Evolutionary conservation across 2,113 vertebrate genomes (phyloP), one percentile per base, ranked within the genome.

Genomic region (Catharus fuscescens): DNA sequence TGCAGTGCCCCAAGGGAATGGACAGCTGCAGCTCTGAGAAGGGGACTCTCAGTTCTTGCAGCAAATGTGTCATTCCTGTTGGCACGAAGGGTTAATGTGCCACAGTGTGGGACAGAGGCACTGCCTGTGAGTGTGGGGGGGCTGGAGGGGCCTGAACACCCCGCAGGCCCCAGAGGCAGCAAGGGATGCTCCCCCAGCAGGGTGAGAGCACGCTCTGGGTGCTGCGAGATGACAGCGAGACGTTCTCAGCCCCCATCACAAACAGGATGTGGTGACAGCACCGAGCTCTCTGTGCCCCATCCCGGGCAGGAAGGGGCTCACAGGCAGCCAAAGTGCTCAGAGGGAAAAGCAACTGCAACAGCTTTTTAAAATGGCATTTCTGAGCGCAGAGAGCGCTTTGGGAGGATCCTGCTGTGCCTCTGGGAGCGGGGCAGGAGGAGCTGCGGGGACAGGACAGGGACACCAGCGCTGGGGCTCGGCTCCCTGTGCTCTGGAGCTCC

Each of bases 251-350:
- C 80, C 3, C 0, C 2, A 9, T 45, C 72, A 66, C 92, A 97
- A 98, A 97, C 97, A 98, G 98, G 97, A 98, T 98, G 97, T 97
- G 97, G 96, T 47, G 40, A n/a, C 2, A 5, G 47, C 53, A 1
- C 7, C 10, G 17, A 45, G 78, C 53, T 20, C 53, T 34, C 78
- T 8, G 79, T 4, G 93, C 70, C 83, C 34, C 92, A 92, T 73
- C 61, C 20, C 12, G 29, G 8, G 26, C 26, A 84, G 74, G 60
- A 56, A 17, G 73, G 50, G 89, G 18, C 70, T 54, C 72, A 2
- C 14, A 2, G 65, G 23, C 48, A 79, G 24, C 14, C 54, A 19
- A 60, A 25, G 1, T 9, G 17, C 34, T 76, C 66, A 19, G 57
- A 31, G 26, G 66, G 60, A 48, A 32, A 29, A 62, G 34, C 10